These are phyloP conservation scores for Ecdyonurus torrentis DNA, from an alignment of 2,888 invertebrate species.

Conservation along the genomic window DNA sequence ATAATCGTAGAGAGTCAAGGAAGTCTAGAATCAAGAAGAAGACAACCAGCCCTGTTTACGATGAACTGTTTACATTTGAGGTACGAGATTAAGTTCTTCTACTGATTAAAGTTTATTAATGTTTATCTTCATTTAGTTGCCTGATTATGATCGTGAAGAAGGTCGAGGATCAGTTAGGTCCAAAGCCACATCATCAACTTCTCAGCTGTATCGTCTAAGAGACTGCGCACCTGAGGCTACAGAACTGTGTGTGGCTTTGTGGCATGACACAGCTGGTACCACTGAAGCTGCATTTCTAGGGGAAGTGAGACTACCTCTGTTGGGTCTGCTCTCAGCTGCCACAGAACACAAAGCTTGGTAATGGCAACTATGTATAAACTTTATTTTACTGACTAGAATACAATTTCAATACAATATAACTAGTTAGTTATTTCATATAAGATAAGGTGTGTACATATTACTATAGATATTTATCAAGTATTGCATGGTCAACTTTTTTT, in stretches of 20 bases:
- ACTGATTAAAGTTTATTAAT: conserved; percentile 15
- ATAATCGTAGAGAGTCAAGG: conserved; percentile 59
- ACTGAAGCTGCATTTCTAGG: conserved; percentile 75
- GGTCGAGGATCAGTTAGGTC: background rate
- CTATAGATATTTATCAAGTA: conserved; percentile 1
- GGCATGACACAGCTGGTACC: conserved; percentile 60
- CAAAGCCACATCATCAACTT: background rate
- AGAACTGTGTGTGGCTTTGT: conserved; percentile 65
- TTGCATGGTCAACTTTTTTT: no score
- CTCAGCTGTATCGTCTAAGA: background rate
- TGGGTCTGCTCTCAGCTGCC: conserved; percentile 31
- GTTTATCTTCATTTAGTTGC: background rate
- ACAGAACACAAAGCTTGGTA: conserved; percentile 4
- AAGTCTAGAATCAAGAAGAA: conserved; percentile 79
- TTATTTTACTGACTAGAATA: background rate
- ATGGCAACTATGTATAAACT: background rate
- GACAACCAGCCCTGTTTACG: conserved; percentile 76
- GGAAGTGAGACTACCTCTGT: conserved; percentile 64
- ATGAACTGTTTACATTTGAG: conserved; percentile 70
- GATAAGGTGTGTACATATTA: background rate
- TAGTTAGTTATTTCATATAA: background rate
- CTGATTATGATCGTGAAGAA: background rate
- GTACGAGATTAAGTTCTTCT: conserved; percentile 27
- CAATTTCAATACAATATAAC: background rate
- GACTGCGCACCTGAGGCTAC: background rate